Evolutionary conservation across 2,113 vertebrate genomes (phyloP).

Genomic region (Syngnathus typhle): DNA sequence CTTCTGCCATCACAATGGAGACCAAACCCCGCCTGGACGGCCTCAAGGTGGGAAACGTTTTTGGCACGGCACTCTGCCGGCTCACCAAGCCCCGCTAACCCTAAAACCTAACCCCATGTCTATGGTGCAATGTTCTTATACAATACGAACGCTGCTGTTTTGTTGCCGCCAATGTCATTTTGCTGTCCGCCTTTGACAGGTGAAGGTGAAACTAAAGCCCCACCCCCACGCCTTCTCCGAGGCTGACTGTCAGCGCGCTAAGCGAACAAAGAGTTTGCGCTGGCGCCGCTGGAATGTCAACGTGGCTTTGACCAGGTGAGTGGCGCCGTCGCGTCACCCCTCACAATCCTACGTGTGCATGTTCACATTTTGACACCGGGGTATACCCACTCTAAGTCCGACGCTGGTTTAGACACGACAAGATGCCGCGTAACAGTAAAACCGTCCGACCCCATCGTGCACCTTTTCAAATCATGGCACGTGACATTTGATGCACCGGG

Average conservation of each 20-base stretch:
- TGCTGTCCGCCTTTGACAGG: conserved; percentile 27
- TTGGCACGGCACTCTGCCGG: no score
- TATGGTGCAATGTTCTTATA: no score
- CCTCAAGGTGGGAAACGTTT: conserved; percentile 74
- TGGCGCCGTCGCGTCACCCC: neutral
- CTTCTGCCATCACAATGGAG: conserved; percentile 78
- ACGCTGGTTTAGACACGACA: no score
- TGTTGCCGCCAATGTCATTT: no score
- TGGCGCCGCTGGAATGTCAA: conserved; percentile 93
- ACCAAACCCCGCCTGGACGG: conserved; percentile 76
- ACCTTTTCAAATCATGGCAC: no score
- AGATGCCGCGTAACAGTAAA: no score
- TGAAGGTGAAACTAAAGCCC: conserved; percentile 90
- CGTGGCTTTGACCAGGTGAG: conserved; percentile 43
- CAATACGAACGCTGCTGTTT: no score
- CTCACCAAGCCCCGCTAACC: no score
- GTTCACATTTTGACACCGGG: no score
- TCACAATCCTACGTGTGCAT: neutral
- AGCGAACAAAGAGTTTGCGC: conserved; percentile 81
- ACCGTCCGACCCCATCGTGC: no score
- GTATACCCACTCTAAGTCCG: no score
- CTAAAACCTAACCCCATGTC: no score
- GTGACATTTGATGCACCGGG: neutral
- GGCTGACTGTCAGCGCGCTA: conserved; percentile 62
- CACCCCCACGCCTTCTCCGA: conserved; percentile 75